Base-by-base conservation (phyloP, 2,888 invertebrate species). In the Erebia aethiops region DNA sequence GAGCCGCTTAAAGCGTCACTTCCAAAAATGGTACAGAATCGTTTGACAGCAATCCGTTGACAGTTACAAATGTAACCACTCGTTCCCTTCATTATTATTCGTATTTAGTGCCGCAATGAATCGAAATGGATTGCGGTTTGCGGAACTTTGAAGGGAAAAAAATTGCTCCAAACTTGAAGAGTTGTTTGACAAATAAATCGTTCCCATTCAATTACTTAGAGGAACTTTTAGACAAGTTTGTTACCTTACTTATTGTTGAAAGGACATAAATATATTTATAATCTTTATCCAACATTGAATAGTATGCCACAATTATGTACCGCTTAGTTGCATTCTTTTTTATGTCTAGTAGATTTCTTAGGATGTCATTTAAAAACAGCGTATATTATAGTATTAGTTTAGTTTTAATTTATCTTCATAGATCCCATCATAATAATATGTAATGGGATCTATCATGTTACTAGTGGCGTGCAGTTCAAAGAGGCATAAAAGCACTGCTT, bases 61-160 rank as follows among this genome's bases (percentile, higher is more conserved):
- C 84, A 84, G 83, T 79, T 80, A 84, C 78, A 81, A 83, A 83
- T 83, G 81, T 79, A 74, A 61, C 72, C 71, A 74, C 71, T 74
- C 72, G 69, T 72, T 60, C 51, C 52, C 71, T 71, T 69, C 77
- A 77, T 79, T 78, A 79, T 74, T 76, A 74, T 76, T 75, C 76
- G 71, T 77, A 73, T 80, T 77, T 75, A 75, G 78, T 77, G 66
- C 67, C 51, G 69, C 70, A 71, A 73, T 71, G 71, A 69, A 77
- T 76, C 74, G 73, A 73, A 70, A 74, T 73, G 73, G 71, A 67
- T 72, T 71, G 73, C 57, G 72, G 69, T 71, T 68, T 67, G 16
- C 46, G 57, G 68, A 70, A 67, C 69, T 69, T 71, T 57, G 71
- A 60, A 49, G 51, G 70, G 18, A 70, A 70, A 70, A 35, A 65